Base-by-base conservation (phyloP, 2,797 vertebrate species). In the Sciaenops ocellatus region DNA sequence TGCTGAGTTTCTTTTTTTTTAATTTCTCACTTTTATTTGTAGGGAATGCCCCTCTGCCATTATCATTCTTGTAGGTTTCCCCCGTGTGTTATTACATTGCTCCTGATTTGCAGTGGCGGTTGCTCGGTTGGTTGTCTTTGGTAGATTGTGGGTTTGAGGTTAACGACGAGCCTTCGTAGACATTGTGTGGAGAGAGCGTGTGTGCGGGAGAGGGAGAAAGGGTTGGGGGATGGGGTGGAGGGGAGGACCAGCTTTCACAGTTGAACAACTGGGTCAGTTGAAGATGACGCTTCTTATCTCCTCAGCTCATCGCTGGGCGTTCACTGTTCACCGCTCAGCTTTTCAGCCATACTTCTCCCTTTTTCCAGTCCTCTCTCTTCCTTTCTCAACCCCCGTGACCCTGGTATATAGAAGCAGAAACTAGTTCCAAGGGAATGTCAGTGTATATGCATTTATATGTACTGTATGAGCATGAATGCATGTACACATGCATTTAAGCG, bases 241-340 rank as follows among this genome's bases (percentile, higher is more conserved):
- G 79, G 83, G 56, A 55, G 52, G 65, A 84, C 75, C 2, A 42
- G 76, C 79, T 86, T 93, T 94, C 89, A 91, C 92, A 92, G 91
- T 76, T 89, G 91, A 94, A 92, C 94, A 96, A 95, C 92, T 94
- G 91, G 94, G 94, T 95, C 94, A 94, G 73, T 92, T 92, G 89
- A 91, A 91, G 86, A 91, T 94, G 76, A 80, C 68, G 68, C 85
- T 88, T 90, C 81, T 89, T 91, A 93, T 93, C 90, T 84, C 88
- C 79, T 92, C 90, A 79, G 85, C 85, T 93, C 83, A 84, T 92
- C 65, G 54, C 74, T 63, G 79, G 68, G n/a, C 67, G 76, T 87
- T 89, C 83, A 88, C 88, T 60, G 72, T 85, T 90, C 80, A 85
- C 84, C 84, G 78, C 72, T 89, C 69, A 64, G 89, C 85, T 91